These are phyloP conservation scores for Tachystola acroxantha DNA, from an alignment of 2,888 invertebrate species.

Conservation along the genomic window DNA sequence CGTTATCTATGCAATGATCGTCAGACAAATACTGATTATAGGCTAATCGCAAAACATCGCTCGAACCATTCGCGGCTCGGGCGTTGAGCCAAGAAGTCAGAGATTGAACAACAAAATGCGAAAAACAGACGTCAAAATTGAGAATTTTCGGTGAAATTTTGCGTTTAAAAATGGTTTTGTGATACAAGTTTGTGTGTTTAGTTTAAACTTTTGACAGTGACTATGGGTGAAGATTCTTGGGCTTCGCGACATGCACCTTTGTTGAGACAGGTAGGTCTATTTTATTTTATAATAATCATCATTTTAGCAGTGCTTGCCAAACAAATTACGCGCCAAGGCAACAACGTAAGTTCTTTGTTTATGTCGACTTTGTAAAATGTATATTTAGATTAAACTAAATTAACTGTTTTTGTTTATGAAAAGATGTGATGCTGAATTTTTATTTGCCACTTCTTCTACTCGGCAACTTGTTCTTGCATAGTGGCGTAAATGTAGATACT, in stretches of 20 bases:
- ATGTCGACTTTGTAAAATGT: too few species aligned
- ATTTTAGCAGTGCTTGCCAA: not conserved
- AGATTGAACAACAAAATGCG: not conserved
- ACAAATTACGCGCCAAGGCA: not conserved
- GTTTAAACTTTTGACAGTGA: not conserved
- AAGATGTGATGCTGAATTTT: too few species aligned
- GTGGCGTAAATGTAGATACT: too few species aligned
- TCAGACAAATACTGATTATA: not conserved
- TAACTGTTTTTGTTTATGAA: too few species aligned
- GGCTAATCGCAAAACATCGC: not conserved
- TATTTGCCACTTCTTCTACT: too few species aligned
- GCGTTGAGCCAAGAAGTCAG: not conserved
- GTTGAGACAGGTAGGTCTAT: slow-evolving; percentile 3
- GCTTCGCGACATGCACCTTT: not conserved
- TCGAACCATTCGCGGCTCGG: not conserved
- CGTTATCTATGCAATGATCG: not conserved
- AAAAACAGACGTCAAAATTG: not conserved
- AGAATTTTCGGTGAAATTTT: not conserved
- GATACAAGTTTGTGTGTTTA: slow-evolving; percentile 4
- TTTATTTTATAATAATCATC: too few species aligned
- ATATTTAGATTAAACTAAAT: too few species aligned
- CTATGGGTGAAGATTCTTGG: not conserved
- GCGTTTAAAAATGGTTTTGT: slow-evolving; percentile 1
- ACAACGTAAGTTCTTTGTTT: too few species aligned
- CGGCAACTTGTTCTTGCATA: too few species aligned